phyloP scores from a whole-genome alignment of 2,888 invertebrate species.

The Brenthis daphne region DNA sequence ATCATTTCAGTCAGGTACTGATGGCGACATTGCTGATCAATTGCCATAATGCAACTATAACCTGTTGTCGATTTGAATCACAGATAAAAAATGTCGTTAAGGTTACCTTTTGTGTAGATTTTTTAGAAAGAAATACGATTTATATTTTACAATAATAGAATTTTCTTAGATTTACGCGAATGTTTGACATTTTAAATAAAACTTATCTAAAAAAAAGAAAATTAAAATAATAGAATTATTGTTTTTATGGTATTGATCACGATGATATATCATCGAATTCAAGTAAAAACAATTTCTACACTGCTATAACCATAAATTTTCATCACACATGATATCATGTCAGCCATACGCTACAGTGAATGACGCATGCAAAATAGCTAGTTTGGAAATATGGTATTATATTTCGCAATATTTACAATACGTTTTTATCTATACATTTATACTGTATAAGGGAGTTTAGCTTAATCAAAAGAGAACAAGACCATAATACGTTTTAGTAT shows the following conservation, averaged over 20 bases:
- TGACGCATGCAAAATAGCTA: slow-evolving; percentile 13
- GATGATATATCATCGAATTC: too few species aligned
- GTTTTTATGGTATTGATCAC: too few species aligned
- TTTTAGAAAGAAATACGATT: too few species aligned
- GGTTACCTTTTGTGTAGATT: too few species aligned
- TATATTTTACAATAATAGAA: too few species aligned
- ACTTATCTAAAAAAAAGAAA: too few species aligned
- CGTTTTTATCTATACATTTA: not conserved
- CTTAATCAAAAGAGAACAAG: slow-evolving; percentile 4
- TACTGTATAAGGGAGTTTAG: not conserved
- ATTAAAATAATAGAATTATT: too few species aligned
- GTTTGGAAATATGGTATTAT: slow-evolving; percentile 2
- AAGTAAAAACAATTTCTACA: too few species aligned
- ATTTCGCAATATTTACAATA: slow-evolving; percentile 8
- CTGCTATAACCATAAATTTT: not conserved
- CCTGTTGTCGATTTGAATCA: slow-evolving; percentile 8
- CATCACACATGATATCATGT: not conserved
- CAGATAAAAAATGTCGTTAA: not conserved
- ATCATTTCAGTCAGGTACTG: slow-evolving; percentile 30
- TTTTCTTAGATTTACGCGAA: too few species aligned
- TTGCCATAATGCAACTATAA: slow-evolving; percentile 4
- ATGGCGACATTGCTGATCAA: slow-evolving; percentile 23
- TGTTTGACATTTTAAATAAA: too few species aligned
- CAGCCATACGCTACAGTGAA: slow-evolving; percentile 1
- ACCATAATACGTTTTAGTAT: slow-evolving; percentile 15